Evolutionary conservation across 2,888 invertebrate genomes (phyloP).

Genomic region (Notodonta ziczac): DNA sequence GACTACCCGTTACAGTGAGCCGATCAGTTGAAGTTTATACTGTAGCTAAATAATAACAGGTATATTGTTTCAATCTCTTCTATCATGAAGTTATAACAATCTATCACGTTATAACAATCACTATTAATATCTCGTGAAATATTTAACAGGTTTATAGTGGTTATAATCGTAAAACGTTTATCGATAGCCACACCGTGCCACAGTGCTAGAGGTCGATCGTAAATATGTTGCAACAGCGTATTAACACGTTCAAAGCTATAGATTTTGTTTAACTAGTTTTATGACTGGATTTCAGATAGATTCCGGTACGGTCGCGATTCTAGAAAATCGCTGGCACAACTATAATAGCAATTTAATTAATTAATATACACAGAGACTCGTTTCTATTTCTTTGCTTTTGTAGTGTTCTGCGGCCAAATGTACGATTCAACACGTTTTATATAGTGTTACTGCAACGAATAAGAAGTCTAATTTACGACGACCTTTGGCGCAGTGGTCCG

Average conservation of each 20-base stretch:
- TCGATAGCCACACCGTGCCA: neutral
- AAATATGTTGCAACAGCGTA: neutral
- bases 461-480: neutral
- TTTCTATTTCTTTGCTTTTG: too few relatives aligned
- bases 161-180: constrained; percentile 4
- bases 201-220: neutral
- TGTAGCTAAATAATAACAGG: neutral
- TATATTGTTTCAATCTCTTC: neutral
- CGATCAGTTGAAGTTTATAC: too few relatives aligned
- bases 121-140: constrained; percentile 1
- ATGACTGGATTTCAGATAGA: neutral
- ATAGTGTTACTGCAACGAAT: neutral
- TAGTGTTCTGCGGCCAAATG: too few relatives aligned
- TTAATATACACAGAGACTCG: too few relatives aligned
- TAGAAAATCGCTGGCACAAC: too few relatives aligned
- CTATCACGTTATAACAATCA: neutral
- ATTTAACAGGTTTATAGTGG: constrained; percentile 1
- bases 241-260: neutral
- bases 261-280: neutral
- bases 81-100: neutral
- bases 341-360: too few relatives aligned
- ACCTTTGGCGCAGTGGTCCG: too few relatives aligned
- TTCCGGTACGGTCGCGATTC: too few relatives aligned
- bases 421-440: too few relatives aligned
- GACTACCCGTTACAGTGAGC: too few relatives aligned